A percentile compares a stretch with the other conserved stretches of the same genome.
phyloP scores from a whole-genome alignment of 2,888 invertebrate genomes.

The Drosophila koepferae region DNA sequence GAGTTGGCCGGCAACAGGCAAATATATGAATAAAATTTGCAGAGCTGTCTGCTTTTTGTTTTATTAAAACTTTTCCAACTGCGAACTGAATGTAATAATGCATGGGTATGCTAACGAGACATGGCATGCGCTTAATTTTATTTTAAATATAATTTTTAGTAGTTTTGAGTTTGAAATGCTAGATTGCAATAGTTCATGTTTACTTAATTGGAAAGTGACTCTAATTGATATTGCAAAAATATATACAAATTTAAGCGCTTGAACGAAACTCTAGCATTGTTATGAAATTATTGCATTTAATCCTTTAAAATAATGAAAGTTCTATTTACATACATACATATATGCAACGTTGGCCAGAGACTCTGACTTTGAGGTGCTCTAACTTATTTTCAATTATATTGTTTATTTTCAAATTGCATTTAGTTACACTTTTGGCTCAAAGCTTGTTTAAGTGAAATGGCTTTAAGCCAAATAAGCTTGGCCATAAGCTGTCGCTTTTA shows the following conservation, averaged over 20 bases:
- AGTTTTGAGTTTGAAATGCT: slow-evolving; percentile 1
- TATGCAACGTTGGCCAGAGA: not conserved
- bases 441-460: slow-evolving; percentile 27
- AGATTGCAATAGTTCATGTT: not conserved
- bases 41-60: slow-evolving; percentile 18
- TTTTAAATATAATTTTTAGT: not conserved
- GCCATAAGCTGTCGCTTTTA: slow-evolving; percentile 65
- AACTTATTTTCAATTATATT: slow-evolving; percentile 3
- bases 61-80: slow-evolving; percentile 15
- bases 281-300: not conserved
- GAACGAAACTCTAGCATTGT: not conserved
- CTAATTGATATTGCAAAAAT: slow-evolving; percentile 7
- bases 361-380: not conserved
- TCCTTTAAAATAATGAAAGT: not conserved
- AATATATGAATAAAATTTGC: slow-evolving; percentile 24
- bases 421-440: not conserved
- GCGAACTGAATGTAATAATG: slow-evolving; percentile 23
- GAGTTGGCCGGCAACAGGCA: slow-evolving; percentile 24
- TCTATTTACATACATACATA: not conserved
- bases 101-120: slow-evolving; percentile 5
- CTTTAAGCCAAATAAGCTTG: slow-evolving; percentile 60
- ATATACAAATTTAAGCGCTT: not conserved
- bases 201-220: not conserved
- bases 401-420: slow-evolving; percentile 6
- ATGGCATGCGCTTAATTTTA: slow-evolving; percentile 1